phyloP scores from a whole-genome alignment of 1,140 invertebrate species.

The Drosophila oshimai region DNA sequence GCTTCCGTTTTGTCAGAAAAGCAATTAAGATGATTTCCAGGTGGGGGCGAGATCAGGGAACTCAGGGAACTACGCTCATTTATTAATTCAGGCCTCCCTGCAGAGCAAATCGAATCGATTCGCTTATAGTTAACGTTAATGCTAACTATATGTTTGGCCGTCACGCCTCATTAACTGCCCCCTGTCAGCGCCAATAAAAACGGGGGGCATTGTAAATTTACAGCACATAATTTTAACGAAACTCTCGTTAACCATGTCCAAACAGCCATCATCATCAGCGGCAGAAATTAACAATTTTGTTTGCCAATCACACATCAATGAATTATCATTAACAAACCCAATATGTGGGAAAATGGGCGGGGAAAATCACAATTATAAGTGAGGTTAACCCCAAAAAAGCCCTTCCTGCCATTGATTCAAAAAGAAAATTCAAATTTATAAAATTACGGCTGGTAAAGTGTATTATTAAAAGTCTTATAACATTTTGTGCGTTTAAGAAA shows the following conservation, averaged over 20 bases:
- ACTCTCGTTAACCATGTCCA: conserved; percentile 33
- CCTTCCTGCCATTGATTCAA: background rate
- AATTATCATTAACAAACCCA: conserved; percentile 38
- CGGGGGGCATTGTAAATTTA: conserved; percentile 38
- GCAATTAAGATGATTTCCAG: conserved; percentile 31
- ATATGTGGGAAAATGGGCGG: background rate
- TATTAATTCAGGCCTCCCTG: conserved; percentile 16
- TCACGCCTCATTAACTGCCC: conserved; percentile 34
- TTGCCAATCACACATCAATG: conserved; percentile 46
- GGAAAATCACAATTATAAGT: conserved; percentile 32
- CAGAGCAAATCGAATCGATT: conserved; percentile 3
- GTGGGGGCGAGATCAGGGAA: conserved; percentile 11
- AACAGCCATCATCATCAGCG: conserved; percentile 6
- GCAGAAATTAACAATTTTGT: conserved; percentile 41
- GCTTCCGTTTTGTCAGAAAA: conserved; percentile 26
- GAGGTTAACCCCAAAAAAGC: conserved; percentile 17
- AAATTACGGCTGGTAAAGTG: background rate
- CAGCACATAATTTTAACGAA: conserved; percentile 40
- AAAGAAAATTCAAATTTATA: conserved; percentile 1
- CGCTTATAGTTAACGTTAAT: conserved; percentile 1
- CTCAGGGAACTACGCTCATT: conserved; percentile 9
- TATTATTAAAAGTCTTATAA: background rate
- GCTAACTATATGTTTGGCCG: conserved; percentile 38
- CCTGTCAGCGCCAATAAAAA: conserved; percentile 13
- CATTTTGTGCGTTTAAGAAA: too few relatives aligned